A percentile compares a stretch with the other conserved stretches of the same genome.
Evolutionary conservation across 1,140 invertebrate genomes (phyloP).

Genomic region (Panagrolaimus sp.): DNA sequence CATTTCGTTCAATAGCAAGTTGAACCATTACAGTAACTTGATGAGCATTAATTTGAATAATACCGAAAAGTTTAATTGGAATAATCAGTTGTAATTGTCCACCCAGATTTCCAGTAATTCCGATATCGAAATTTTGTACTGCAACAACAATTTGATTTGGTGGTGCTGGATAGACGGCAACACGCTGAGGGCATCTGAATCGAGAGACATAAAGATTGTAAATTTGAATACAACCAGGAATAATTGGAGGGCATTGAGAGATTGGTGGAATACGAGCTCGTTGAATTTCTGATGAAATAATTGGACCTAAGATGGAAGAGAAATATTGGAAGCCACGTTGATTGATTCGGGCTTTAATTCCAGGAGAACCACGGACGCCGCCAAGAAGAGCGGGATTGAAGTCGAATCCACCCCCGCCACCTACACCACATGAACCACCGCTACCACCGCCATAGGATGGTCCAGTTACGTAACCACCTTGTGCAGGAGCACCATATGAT

Average conservation of each 20-base stretch:
- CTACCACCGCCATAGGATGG: neutral
- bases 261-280: constrained; percentile 50
- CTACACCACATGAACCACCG: neutral
- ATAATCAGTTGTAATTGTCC: constrained; percentile 53
- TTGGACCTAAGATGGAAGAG: constrained; percentile 33
- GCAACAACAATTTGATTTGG: constrained; percentile 51
- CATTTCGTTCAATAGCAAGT: constrained; percentile 36
- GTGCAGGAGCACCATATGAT: too few species aligned
- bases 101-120: constrained; percentile 52
- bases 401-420: constrained; percentile 15
- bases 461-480: constrained; percentile 1
- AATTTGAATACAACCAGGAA: constrained; percentile 48
- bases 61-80: constrained; percentile 49
- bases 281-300: constrained; percentile 43
- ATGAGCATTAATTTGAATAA: constrained; percentile 53
- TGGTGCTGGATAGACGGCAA: constrained; percentile 52
- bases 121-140: constrained; percentile 52
- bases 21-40: constrained; percentile 37
- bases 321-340: constrained; percentile 49
- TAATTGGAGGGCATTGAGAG: constrained; percentile 42
- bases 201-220: constrained; percentile 55
- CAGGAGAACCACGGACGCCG: constrained; percentile 41
- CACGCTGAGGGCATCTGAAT: constrained; percentile 50
- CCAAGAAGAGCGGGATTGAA: constrained; percentile 47
- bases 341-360: constrained; percentile 52